phyloP scores from a whole-genome alignment of 2,113 vertebrate species.

The Coptodon rendalli region DNA sequence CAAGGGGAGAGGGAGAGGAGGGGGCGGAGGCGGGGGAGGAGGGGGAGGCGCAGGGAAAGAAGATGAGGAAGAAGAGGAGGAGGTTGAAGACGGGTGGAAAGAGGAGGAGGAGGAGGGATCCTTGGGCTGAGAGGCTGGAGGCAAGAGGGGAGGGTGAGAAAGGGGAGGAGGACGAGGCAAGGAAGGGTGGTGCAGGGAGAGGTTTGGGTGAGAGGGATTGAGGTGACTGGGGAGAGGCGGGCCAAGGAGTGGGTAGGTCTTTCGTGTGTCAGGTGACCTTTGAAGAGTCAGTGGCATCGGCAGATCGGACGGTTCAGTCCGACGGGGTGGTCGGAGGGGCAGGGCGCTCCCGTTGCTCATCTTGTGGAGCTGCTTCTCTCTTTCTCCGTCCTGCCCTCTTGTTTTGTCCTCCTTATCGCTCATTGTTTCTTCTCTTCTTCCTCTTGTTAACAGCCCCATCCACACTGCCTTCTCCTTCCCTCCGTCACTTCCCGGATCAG shows the following conservation, averaged over 20 bases:
- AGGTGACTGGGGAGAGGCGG: slow-evolving; percentile 33
- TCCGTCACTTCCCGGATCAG: background rate
- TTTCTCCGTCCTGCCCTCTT: background rate
- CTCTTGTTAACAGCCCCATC: slow-evolving; percentile 36
- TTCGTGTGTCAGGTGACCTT: slow-evolving; percentile 56
- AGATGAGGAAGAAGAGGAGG: slow-evolving; percentile 43
- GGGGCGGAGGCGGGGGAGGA: background rate
- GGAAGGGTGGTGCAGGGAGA: slow-evolving; percentile 46
- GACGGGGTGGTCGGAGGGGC: background rate
- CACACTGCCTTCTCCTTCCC: slow-evolving; percentile 19
- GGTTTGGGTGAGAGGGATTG: slow-evolving; percentile 46
- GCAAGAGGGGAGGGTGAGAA: slow-evolving; percentile 33
- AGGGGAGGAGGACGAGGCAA: slow-evolving; percentile 49
- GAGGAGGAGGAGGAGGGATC: slow-evolving; percentile 48
- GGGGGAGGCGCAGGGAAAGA: slow-evolving; percentile 31
- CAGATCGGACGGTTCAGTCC: slow-evolving; percentile 27
- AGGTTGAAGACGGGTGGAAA: slow-evolving; percentile 46
- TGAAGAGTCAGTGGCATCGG: slow-evolving; percentile 45
- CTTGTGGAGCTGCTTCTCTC: slow-evolving; percentile 20
- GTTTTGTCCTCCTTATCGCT: slow-evolving; percentile 14
- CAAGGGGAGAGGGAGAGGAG: slow-evolving; percentile 58
- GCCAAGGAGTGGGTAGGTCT: slow-evolving; percentile 27
- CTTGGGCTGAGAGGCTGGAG: slow-evolving; percentile 50
- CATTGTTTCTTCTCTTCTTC: slow-evolving; percentile 15
- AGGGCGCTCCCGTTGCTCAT: background rate